Conservation (phyloP, 2,113 vertebrate species). For the Desmodus rotundus region DNA sequence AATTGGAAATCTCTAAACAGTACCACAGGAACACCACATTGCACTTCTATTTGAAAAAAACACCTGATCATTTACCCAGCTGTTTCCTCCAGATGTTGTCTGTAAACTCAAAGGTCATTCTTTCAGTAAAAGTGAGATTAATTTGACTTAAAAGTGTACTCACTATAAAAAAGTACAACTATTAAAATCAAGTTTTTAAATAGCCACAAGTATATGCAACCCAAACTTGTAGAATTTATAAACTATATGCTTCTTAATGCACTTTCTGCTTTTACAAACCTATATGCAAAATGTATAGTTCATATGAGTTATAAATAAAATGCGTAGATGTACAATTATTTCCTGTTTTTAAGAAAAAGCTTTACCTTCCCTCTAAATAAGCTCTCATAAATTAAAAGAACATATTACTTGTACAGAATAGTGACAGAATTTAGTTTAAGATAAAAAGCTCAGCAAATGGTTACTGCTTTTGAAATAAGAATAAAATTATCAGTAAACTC, state of each 20-base stretch:
- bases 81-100: slow-evolving; percentile 77
- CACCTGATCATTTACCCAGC: slow-evolving; percentile 65
- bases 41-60: slow-evolving; percentile 69
- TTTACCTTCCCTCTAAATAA: neutral
- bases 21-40: slow-evolving; percentile 57
- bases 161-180: neutral
- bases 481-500: neutral
- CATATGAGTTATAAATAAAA: neutral
- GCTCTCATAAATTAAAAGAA: neutral
- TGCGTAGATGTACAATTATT: neutral
- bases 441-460: neutral
- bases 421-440: neutral
- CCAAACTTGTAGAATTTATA: neutral
- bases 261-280: neutral
- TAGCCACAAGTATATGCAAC: neutral
- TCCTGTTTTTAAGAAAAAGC: neutral
- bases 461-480: neutral
- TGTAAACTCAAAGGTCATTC: slow-evolving; percentile 77
- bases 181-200: slow-evolving; percentile 32
- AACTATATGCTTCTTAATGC: neutral
- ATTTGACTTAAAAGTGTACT: slow-evolving; percentile 52
- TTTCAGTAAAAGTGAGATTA: slow-evolving; percentile 65
- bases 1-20: slow-evolving; percentile 69
- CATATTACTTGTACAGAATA: neutral
- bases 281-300: neutral